Evolutionary conservation across 2,888 invertebrate species (phyloP).

Genomic region (Tipula unca): DNA sequence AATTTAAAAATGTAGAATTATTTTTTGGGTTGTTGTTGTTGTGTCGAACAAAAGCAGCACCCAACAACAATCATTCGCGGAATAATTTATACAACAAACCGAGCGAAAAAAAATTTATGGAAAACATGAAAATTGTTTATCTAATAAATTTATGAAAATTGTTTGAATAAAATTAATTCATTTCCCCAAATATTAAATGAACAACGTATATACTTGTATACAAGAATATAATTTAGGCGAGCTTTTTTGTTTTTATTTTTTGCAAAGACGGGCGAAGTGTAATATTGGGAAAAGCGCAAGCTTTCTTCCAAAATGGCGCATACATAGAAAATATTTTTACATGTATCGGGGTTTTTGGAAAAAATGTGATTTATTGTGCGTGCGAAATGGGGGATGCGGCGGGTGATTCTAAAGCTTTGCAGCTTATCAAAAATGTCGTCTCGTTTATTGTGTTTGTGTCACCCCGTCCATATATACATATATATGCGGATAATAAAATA

Average conservation of each 20-base stretch:
- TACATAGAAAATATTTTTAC: neutral
- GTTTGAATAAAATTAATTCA: neutral
- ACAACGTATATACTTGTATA: neutral
- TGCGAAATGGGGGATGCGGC: neutral
- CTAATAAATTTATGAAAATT: neutral
- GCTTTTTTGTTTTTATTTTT: neutral
- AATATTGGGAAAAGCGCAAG: neutral
- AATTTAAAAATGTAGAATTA: neutral
- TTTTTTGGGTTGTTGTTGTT: neutral
- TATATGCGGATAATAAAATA: neutral
- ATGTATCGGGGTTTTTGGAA: neutral
- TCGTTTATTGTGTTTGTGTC: neutral
- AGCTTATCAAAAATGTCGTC: neutral
- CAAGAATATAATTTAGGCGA: neutral
- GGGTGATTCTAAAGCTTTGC: neutral
- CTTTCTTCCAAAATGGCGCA: neutral
- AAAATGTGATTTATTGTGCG: neutral
- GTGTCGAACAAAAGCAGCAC: neutral
- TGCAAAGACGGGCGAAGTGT: neutral
- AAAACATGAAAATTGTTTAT: neutral
- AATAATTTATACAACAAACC: neutral
- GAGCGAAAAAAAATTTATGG: neutral
- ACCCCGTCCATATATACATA: neutral
- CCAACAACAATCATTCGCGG: neutral
- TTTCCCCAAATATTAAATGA: neutral